Evolutionary conservation across 1,140 invertebrate species (phyloP), one percentile per base, ranked within the genome.

Genomic region (Bombus waltoni): DNA sequence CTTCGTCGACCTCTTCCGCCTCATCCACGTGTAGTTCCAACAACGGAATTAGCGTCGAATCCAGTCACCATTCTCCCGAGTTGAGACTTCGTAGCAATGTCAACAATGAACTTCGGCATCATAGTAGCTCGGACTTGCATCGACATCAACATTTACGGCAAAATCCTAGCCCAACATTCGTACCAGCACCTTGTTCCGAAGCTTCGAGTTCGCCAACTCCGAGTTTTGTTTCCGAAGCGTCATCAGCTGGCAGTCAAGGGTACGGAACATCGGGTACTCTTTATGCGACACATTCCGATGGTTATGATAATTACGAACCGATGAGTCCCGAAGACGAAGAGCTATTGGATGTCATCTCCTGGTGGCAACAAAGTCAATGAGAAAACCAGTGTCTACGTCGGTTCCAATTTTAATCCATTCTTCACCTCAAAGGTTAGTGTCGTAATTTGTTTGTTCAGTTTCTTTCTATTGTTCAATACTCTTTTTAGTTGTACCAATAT

Each of bases 261-360:
- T 95, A 95, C 89, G 94, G 93, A 0, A 91, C 94, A 62, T 91
- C 96, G 88, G 94, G 94, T 53, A 95, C 94, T 91, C 95, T 93
- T 90, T 97, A 95, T 93, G 93, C 89, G 87, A 93, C 94, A 87
- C 95, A 95, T 92, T 96, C 96, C n/a, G 97, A 97, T 79, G 95
- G 96, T 83, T 97, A 97, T 92, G 97, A 98, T 89, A 97, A 97
- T 92, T 98, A 98, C 92, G 97, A 98, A 86, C 96, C 97, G 1
- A 97, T 98, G 95, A 98, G 97, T 92, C 97, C 97, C 32, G 98
- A 98, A 93, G 98, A 99, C 94, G 98, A 98, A 94, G 98, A 98
- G 91, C 96, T 99, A 2, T 96, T 99, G 57, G 98, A 99, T 92
- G 98, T 97, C 86, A 98, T 98, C 91, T 97, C 97, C 35, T 98